phyloP scores from a whole-genome alignment of 2,797 vertebrate genomes.

The Myotis daubentonii region DNA sequence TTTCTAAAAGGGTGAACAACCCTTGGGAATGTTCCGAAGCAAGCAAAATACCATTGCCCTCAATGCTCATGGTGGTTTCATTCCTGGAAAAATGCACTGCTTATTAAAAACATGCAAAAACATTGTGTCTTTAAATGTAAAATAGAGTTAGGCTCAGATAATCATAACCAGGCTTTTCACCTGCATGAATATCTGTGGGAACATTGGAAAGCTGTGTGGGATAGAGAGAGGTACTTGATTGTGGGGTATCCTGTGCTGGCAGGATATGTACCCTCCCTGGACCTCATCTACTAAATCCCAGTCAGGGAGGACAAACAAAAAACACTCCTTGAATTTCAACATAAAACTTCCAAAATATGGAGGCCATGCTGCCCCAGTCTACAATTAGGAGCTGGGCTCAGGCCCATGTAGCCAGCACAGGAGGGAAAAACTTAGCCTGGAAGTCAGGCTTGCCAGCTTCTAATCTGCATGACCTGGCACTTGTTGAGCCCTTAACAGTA shows the following conservation, averaged over 20 bases:
- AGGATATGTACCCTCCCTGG: background rate
- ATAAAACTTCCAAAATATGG: background rate
- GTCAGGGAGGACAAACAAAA: background rate
- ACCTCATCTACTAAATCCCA: background rate
- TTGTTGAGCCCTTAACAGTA: background rate
- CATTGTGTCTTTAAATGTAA: conserved; percentile 19
- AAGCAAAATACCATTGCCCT: conserved; percentile 39
- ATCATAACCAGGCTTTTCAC: conserved; percentile 54
- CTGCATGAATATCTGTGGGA: background rate
- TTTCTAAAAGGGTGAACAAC: conserved; percentile 34
- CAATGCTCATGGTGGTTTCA: conserved; percentile 53
- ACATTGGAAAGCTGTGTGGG: background rate
- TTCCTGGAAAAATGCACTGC: conserved; percentile 16
- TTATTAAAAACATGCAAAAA: conserved; percentile 48
- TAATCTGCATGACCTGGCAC: background rate
- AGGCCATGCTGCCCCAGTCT: background rate
- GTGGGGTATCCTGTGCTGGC: background rate
- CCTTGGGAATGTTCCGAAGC: conserved; percentile 21
- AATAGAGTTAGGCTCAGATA: conserved; percentile 21
- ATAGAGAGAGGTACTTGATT: background rate
- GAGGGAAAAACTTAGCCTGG: background rate
- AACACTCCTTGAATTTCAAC: background rate
- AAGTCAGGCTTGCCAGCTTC: background rate
- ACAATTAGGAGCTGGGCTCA: background rate
- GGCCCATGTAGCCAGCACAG: background rate